These are phyloP conservation scores for Drosophila neotestacea DNA, from an alignment of 2,888 invertebrate genomes.

Conservation along the genomic window DNA sequence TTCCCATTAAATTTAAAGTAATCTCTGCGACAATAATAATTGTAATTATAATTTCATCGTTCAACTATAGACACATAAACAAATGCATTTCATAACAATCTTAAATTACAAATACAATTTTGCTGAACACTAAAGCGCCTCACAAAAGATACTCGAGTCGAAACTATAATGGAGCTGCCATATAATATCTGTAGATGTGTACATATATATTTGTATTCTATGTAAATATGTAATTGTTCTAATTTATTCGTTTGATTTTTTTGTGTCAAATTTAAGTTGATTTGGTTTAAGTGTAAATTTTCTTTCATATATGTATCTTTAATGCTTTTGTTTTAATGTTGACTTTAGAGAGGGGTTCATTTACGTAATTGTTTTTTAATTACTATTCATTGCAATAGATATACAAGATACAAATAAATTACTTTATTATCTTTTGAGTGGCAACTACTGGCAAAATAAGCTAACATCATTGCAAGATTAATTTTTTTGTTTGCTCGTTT, in stretches of 20 bases:
- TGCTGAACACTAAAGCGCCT: slow-evolving; percentile 75
- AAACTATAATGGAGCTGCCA: slow-evolving; percentile 66
- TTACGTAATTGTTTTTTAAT: slow-evolving; percentile 6
- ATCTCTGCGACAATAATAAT: slow-evolving; percentile 77
- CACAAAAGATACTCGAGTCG: slow-evolving; percentile 58
- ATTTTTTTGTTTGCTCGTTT: slow-evolving; percentile 1
- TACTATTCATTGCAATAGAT: slow-evolving; percentile 26
- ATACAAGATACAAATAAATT: slow-evolving; percentile 21
- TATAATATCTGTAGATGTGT: slow-evolving; percentile 36
- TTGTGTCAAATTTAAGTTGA: slow-evolving; percentile 47
- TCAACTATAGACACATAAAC: slow-evolving; percentile 69
- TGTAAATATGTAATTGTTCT: slow-evolving; percentile 31
- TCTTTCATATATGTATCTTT: slow-evolving; percentile 31
- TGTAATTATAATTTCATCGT: slow-evolving; percentile 49
- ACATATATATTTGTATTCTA: slow-evolving; percentile 16
- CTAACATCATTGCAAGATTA: slow-evolving; percentile 11
- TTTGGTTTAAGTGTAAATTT: slow-evolving; percentile 37
- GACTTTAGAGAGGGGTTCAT: slow-evolving; percentile 17
- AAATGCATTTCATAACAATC: slow-evolving; percentile 64
- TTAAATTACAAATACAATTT: slow-evolving; percentile 60
- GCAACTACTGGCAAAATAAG: slow-evolving; percentile 32
- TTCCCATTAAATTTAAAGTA: slow-evolving; percentile 72
- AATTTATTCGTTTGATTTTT: slow-evolving; percentile 33
- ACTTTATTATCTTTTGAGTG: slow-evolving; percentile 28
- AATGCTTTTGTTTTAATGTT: slow-evolving; percentile 43